These are phyloP conservation scores for Drosophila nannoptera DNA, from an alignment of 1,140 invertebrate species.

Conservation along the genomic window DNA sequence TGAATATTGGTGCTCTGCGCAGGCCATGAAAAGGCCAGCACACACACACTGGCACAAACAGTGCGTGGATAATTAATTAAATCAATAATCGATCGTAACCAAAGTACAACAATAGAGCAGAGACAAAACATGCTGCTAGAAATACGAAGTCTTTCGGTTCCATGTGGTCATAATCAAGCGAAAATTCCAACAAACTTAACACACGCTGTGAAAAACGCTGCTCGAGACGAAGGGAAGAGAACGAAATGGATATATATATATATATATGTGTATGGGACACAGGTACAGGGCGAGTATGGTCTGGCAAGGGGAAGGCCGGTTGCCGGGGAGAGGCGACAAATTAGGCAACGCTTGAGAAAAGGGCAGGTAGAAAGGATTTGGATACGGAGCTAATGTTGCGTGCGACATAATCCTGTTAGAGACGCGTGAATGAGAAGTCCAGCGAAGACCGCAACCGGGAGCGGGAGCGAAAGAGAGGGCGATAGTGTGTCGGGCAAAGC, in stretches of 20 bases:
- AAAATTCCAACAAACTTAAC: constrained; percentile 63
- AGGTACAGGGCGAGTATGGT: constrained; percentile 45
- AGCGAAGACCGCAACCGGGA: background rate
- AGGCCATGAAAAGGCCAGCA: background rate
- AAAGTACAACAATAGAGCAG: constrained; percentile 33
- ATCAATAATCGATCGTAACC: constrained; percentile 62
- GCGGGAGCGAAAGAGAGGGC: background rate
- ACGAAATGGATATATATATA: constrained; percentile 32
- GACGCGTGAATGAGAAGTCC: constrained; percentile 60
- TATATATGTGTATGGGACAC: no score
- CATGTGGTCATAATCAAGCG: constrained; percentile 72
- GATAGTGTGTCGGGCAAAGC: constrained; percentile 9
- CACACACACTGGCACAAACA: constrained; percentile 1
- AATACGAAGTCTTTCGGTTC: constrained; percentile 40
- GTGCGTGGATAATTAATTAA: constrained; percentile 75
- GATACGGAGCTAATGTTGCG: constrained; percentile 64
- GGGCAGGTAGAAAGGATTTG: constrained; percentile 35
- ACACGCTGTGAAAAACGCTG: constrained; percentile 43
- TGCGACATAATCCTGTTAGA: constrained; percentile 74
- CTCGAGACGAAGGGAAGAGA: constrained; percentile 6
- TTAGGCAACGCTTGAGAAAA: constrained; percentile 51
- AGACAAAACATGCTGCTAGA: constrained; percentile 31
- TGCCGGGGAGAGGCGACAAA: constrained; percentile 45
- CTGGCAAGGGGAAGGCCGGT: background rate
- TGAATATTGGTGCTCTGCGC: constrained; percentile 32